These are phyloP conservation scores for Caenorhabditis drosophilae DNA, from an alignment of 2,888 invertebrate genomes.

Conservation along the genomic window DNA sequence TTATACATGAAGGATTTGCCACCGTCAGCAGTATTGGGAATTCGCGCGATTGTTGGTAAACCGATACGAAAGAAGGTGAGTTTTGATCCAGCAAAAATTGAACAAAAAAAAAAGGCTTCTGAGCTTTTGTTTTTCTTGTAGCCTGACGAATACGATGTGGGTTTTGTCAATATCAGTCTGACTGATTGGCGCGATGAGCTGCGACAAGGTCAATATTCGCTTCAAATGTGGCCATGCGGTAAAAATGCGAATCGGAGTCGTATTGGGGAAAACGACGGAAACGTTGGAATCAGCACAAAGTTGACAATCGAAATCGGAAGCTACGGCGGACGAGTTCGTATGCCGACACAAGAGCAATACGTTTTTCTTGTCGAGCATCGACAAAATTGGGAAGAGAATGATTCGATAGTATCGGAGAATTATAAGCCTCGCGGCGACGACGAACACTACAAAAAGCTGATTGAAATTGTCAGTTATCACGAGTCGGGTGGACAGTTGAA, in stretches of 20 bases:
- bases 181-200: conserved; percentile 74
- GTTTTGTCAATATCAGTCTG: conserved; percentile 74
- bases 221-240: conserved; percentile 31
- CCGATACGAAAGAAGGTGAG: conserved; percentile 1
- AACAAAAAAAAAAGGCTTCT: too few species aligned
- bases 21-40: conserved; percentile 73
- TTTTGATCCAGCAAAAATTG: too few species aligned
- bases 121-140: too few species aligned
- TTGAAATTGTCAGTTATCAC: conserved; percentile 12
- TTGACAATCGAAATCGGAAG: conserved; percentile 25
- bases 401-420: neutral
- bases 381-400: conserved; percentile 17
- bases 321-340: conserved; percentile 25
- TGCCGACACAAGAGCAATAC: conserved; percentile 29
- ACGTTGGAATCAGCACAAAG: conserved; percentile 11
- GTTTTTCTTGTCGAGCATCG: conserved; percentile 20
- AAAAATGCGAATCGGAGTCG: conserved; percentile 18
- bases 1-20: conserved; percentile 74
- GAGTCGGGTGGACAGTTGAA: conserved; percentile 12
- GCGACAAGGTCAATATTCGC: conserved; percentile 69
- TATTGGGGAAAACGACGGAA: conserved; percentile 30
- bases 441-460: conserved; percentile 4
- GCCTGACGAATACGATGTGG: conserved; percentile 62
- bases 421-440: conserved; percentile 1
- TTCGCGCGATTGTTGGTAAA: conserved; percentile 70